A percentile compares a stretch with the other conserved stretches of the same genome.
phyloP scores from a whole-genome alignment of 2,888 invertebrate genomes.

The Pachymerium ferrugineum region DNA sequence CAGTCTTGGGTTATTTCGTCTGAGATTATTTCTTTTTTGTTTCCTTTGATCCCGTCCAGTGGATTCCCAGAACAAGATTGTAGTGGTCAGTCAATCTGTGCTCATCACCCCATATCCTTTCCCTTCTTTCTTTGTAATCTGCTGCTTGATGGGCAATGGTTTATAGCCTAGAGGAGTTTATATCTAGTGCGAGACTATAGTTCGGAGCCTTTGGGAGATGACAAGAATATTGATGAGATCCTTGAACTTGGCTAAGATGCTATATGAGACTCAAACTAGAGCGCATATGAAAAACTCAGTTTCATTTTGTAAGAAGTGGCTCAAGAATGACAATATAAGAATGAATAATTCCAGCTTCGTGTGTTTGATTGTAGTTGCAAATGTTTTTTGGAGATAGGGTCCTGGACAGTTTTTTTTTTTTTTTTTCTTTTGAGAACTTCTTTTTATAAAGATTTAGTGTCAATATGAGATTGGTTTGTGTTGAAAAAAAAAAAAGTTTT shows the following conservation, averaged over 20 bases:
- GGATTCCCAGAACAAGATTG: conserved; percentile 13
- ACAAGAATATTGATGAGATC: conserved; percentile 19
- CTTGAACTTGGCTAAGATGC: conserved; percentile 14
- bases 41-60: not conserved
- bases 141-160: conserved; percentile 24
- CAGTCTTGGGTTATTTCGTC: not conserved
- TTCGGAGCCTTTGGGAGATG: conserved; percentile 6
- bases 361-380: no score
- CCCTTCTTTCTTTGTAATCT: conserved; percentile 16
- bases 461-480: not conserved
- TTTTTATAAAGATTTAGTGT: not conserved
- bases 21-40: not conserved
- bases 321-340: not conserved
- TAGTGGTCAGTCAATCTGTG: conserved; percentile 27
- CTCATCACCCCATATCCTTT: conserved; percentile 24
- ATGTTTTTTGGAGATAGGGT: not conserved
- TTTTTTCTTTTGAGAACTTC: not conserved
- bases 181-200: conserved; percentile 7
- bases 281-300: not conserved
- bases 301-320: not conserved
- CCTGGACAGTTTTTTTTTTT: not conserved
- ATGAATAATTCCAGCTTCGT: no score
- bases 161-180: conserved; percentile 23
- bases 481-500: no score
- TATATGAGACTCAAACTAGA: not conserved